Percentiles rank a stretch among this genome's conserved stretches.
Conservation (phyloP, 2,113 vertebrate genomes). For the Numida meleagris region DNA sequence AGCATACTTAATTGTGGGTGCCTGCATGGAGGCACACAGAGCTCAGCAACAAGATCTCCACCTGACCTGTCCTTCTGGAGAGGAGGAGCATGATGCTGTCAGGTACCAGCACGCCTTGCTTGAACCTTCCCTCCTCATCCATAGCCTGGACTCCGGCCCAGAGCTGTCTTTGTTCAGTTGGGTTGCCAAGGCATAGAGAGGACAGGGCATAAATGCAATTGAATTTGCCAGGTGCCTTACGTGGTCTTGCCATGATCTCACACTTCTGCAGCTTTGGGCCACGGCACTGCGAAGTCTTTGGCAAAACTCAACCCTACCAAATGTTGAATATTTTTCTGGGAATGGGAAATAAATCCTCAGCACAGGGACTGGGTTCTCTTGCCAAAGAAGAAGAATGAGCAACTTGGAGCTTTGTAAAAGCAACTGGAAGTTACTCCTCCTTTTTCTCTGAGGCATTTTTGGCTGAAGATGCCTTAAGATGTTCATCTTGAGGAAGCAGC, state of each 20-base stretch:
- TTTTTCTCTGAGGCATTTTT: background rate
- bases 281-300: background rate
- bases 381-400: background rate
- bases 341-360: background rate
- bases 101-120: background rate
- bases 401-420: background rate
- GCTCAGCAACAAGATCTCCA: too few species aligned
- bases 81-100: accelerated
- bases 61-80: background rate
- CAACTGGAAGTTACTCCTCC: background rate
- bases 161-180: background rate
- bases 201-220: background rate
- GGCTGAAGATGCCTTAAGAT: background rate
- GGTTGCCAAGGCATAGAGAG: background rate
- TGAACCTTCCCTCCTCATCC: background rate
- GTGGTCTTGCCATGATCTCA: background rate
- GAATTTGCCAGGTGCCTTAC: background rate
- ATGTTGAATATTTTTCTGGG: background rate
- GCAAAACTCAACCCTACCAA: background rate
- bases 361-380: background rate
- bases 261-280: background rate
- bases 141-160: background rate
- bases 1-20: too few species aligned
- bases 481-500: background rate
- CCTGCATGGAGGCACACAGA: too few species aligned